Evolutionary conservation across 2,888 invertebrate species (phyloP).

Genomic region (Thereva nobilitata): DNA sequence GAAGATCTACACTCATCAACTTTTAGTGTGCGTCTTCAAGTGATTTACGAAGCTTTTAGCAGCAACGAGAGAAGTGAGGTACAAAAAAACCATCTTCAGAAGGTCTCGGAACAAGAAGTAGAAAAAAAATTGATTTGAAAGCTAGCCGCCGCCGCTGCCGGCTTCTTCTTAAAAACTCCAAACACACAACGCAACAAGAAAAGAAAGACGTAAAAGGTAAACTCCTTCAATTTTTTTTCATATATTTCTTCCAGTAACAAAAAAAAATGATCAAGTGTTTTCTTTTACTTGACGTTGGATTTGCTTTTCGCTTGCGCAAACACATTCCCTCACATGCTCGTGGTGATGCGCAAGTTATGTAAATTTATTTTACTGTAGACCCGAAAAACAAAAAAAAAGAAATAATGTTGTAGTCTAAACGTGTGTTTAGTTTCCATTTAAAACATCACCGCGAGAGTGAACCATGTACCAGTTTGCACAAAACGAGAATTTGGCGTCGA

Average conservation of each 20-base stretch:
- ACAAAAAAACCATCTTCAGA: no score
- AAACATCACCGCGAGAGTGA: no score
- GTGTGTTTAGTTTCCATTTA: no score
- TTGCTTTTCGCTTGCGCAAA: conserved; percentile 29
- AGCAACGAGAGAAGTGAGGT: not conserved
- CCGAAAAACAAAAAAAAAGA: no score
- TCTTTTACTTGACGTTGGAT: conserved; percentile 28
- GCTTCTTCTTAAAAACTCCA: conserved; percentile 20
- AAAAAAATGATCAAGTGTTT: conserved; percentile 14
- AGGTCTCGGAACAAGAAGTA: not conserved
- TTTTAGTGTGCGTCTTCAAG: conserved; percentile 3
- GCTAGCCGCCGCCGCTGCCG: conserved; percentile 23
- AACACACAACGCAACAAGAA: not conserved
- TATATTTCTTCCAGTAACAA: not conserved
- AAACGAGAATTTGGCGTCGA: no score
- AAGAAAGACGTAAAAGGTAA: conserved; percentile 24
- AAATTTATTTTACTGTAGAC: conserved; percentile 11
- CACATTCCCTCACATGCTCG: conserved; percentile 8
- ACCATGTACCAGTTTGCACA: no score
- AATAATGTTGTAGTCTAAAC: no score
- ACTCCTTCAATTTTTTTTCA: conserved; percentile 29
- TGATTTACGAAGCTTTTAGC: conserved; percentile 30
- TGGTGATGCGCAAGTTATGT: conserved; percentile 21
- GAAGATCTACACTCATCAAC: conserved; percentile 4
- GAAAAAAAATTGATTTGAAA: conserved; percentile 7